phyloP scores from a whole-genome alignment of 2,113 vertebrate species.

The Strix aluco region DNA sequence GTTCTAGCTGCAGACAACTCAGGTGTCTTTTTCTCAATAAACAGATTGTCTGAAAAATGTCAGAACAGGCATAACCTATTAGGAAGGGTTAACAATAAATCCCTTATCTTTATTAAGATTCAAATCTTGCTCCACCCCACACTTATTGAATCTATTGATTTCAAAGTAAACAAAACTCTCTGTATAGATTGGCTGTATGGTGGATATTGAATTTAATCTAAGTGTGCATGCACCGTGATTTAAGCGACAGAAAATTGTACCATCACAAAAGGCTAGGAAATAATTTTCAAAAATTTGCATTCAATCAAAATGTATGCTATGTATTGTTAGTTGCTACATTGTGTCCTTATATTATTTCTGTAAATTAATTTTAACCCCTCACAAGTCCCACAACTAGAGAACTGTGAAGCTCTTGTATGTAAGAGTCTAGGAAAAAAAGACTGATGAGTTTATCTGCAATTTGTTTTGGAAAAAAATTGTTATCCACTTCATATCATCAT shows the following conservation, averaged over 20 bases:
- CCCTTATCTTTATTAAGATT: conserved; percentile 25
- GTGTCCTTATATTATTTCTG: neutral
- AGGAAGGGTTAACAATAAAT: neutral
- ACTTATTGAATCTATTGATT: neutral
- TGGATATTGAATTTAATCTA: neutral
- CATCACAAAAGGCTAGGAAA: neutral
- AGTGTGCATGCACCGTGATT: neutral
- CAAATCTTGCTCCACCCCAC: conserved; percentile 23
- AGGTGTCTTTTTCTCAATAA: neutral
- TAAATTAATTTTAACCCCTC: conserved; percentile 23
- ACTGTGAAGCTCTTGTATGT: neutral
- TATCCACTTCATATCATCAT: conserved; percentile 28
- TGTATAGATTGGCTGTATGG: neutral
- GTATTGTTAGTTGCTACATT: neutral
- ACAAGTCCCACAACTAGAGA: neutral
- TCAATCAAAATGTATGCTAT: neutral
- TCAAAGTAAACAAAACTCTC: conserved; percentile 20
- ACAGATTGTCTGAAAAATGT: neutral
- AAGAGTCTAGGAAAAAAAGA: neutral
- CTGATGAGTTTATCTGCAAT: conserved; percentile 12
- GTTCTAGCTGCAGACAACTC: neutral
- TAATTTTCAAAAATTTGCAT: neutral
- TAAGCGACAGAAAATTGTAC: neutral
- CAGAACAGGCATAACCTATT: neutral
- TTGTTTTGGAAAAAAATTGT: conserved; percentile 61